phyloP scores from a whole-genome alignment of 2,888 invertebrate genomes.

The Saturnia pavonia region DNA sequence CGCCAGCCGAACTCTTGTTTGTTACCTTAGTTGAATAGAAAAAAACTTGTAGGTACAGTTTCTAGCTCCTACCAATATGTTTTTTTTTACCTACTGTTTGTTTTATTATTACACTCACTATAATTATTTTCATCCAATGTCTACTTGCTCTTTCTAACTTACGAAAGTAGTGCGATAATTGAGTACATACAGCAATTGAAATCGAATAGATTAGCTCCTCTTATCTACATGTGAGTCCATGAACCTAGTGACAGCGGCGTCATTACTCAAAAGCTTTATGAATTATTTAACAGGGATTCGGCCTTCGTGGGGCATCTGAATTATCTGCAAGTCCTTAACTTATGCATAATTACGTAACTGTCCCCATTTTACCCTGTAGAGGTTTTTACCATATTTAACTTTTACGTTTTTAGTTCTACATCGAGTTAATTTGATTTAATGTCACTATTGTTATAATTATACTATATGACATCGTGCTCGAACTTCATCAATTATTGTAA shows the following conservation, averaged over 20 bases:
- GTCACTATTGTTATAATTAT: too few species aligned
- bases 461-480: too few species aligned
- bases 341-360: conserved; percentile 61
- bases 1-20: too few species aligned
- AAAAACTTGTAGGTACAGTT: too few species aligned
- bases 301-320: conserved; percentile 67
- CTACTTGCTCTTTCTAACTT: neutral
- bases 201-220: conserved; percentile 53
- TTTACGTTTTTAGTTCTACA: neutral
- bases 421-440: neutral
- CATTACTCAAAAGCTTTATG: conserved; percentile 61
- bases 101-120: neutral
- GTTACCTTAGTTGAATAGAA: too few species aligned
- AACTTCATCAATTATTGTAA: too few species aligned
- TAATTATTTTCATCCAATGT: neutral
- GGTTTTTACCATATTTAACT: conserved; percentile 41
- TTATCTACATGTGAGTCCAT: conserved; percentile 37
- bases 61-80: too few species aligned
- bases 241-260: conserved; percentile 56
- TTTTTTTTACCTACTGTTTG: too few species aligned
- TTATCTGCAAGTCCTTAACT: conserved; percentile 67
- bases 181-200: conserved; percentile 53
- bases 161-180: conserved; percentile 30
- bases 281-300: conserved; percentile 69
- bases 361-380: conserved; percentile 42